These are phyloP conservation scores for Vicugna pacos DNA, from an alignment of 2,113 vertebrate species.

Conservation along the genomic window DNA sequence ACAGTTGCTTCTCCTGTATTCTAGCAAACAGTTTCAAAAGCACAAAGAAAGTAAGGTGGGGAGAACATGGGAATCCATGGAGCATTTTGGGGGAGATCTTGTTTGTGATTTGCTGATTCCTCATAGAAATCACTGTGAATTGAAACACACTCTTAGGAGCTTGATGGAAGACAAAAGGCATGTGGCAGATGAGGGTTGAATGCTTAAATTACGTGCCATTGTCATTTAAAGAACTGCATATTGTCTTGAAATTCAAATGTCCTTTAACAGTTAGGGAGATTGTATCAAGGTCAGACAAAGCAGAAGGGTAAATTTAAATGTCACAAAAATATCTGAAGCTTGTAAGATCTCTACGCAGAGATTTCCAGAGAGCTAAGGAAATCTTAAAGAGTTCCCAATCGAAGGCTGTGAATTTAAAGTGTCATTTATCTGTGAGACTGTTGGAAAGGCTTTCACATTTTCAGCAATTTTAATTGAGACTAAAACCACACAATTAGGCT, in stretches of 20 bases:
- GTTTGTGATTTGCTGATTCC: not conserved
- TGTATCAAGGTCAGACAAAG: conserved; percentile 63
- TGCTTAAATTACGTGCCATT: conserved; percentile 12
- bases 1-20: not conserved
- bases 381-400: conserved; percentile 67
- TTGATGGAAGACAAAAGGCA: conserved; percentile 60
- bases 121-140: conserved; percentile 28
- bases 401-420: conserved; percentile 60
- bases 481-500: conserved; percentile 74
- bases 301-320: conserved; percentile 56
- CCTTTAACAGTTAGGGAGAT: conserved; percentile 60
- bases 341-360: conserved; percentile 70
- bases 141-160: not conserved
- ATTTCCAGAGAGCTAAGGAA: conserved; percentile 51
- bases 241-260: conserved; percentile 66
- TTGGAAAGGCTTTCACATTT: conserved; percentile 72
- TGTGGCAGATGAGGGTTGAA: not conserved
- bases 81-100: not conserved
- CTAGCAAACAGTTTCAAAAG: not conserved
- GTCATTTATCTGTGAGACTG: conserved; percentile 76
- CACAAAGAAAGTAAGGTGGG: not conserved
- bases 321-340: conserved; percentile 53
- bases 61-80: not conserved
- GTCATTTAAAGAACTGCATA: not conserved
- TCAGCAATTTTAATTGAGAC: conserved; percentile 79